These are phyloP conservation scores for Aphis gossypii DNA, from an alignment of 1,140 invertebrate genomes.

Conservation along the genomic window DNA sequence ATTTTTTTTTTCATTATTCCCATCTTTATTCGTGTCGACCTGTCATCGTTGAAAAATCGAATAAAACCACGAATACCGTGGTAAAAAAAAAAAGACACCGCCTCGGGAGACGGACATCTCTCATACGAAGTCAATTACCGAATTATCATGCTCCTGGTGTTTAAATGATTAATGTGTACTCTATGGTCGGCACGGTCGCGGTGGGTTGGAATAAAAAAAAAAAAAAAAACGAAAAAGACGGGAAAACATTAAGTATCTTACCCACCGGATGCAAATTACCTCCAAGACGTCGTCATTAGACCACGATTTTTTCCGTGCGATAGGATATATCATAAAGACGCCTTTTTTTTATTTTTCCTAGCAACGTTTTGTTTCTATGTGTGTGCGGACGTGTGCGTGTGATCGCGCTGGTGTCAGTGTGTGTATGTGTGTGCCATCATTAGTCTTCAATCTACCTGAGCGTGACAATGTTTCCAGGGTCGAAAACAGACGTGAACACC, in stretches of 20 bases:
- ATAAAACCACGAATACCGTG: constrained; percentile 48
- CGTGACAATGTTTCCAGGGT: constrained; percentile 54
- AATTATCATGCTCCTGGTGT: constrained; percentile 58
- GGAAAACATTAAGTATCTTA: constrained; percentile 56
- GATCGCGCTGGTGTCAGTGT: background rate
- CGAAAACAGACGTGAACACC: constrained; percentile 33
- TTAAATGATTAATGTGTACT: constrained; percentile 58
- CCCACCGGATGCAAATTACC: constrained; percentile 58
- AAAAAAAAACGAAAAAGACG: constrained; percentile 49
- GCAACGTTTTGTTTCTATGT: constrained; percentile 33
- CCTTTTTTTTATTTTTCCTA: constrained; percentile 39
- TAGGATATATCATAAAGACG: constrained; percentile 52
- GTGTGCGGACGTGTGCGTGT: constrained; percentile 3
- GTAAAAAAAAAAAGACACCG: constrained; percentile 52
- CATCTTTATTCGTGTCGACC: constrained; percentile 57
- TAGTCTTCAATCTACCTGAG: constrained; percentile 51
- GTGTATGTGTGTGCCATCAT: constrained; percentile 43
- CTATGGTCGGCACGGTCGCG: constrained; percentile 31
- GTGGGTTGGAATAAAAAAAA: background rate
- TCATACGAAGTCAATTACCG: constrained; percentile 58
- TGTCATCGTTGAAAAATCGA: constrained; percentile 58
- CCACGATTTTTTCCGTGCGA: constrained; percentile 54
- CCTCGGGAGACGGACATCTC: constrained; percentile 49
- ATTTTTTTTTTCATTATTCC: constrained; percentile 50
- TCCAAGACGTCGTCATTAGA: constrained; percentile 57